Conservation (phyloP, 2,888 invertebrate species). For the Beris chalybata region DNA sequence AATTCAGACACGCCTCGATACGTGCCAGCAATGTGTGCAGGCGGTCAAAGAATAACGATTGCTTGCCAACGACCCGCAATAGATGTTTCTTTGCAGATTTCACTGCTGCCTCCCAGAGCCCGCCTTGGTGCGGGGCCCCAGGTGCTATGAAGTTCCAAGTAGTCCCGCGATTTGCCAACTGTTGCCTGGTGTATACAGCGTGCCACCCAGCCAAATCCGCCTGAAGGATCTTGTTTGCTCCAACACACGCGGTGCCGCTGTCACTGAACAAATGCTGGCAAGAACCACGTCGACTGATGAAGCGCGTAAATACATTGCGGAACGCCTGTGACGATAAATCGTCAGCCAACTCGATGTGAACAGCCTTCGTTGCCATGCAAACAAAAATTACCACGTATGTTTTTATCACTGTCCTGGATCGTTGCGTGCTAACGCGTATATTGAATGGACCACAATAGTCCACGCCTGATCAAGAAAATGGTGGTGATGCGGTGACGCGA, state of each 20-base stretch:
- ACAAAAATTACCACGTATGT: too few relatives aligned
- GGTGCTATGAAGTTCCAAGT: slow-evolving; percentile 46
- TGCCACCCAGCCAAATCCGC: not conserved
- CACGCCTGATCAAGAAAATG: too few relatives aligned
- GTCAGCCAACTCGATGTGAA: too few relatives aligned
- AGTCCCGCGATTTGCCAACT: not conserved
- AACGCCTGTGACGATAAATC: too few relatives aligned
- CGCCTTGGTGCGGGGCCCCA: slow-evolving; percentile 43
- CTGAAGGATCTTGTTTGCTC: not conserved
- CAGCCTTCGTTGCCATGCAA: too few relatives aligned
- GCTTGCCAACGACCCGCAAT: slow-evolving; percentile 39
- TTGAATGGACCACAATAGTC: too few relatives aligned
- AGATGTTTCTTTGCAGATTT: slow-evolving; percentile 45
- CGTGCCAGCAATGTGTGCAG: slow-evolving; percentile 42
- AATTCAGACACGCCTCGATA: slow-evolving; percentile 44
- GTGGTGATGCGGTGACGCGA: too few relatives aligned
- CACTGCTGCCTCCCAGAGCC: slow-evolving; percentile 39
- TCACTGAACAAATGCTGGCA: slow-evolving; percentile 1
- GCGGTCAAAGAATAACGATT: slow-evolving; percentile 38
- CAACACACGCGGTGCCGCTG: not conserved
- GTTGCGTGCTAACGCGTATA: too few relatives aligned
- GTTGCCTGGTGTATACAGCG: not conserved
- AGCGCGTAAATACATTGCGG: not conserved
- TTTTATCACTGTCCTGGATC: too few relatives aligned
- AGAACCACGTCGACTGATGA: slow-evolving; percentile 18